Conservation (phyloP, 1,140 invertebrate species). For the Pollicipes pollicipes region DNA sequence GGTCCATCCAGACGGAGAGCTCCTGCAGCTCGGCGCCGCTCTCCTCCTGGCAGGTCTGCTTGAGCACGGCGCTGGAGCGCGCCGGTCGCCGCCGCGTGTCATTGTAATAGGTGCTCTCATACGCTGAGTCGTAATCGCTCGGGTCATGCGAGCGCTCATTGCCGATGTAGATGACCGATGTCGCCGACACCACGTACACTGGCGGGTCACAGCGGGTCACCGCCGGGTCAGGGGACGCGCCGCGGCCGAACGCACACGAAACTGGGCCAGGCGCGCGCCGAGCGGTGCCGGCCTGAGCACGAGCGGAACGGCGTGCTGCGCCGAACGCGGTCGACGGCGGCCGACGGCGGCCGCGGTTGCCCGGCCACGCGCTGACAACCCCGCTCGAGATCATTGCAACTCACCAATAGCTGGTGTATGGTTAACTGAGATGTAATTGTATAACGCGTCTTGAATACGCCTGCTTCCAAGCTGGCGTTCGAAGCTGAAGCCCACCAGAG, state of each 20-base stretch:
- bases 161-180: not conserved
- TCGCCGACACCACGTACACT: not conserved
- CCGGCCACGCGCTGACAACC: too few species aligned
- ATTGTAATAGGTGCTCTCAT: slow-evolving; percentile 17
- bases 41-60: slow-evolving; percentile 18
- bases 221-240: not conserved
- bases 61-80: slow-evolving; percentile 18
- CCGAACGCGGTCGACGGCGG: too few species aligned
- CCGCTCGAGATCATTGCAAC: too few species aligned
- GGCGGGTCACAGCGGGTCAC: slow-evolving; percentile 1
- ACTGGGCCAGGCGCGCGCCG: not conserved
- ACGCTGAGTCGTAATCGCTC: slow-evolving; percentile 15
- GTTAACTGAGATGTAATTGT: too few species aligned
- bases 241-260: not conserved
- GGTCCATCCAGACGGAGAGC: slow-evolving; percentile 6
- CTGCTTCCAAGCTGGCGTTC: too few species aligned
- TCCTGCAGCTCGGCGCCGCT: slow-evolving; percentile 17
- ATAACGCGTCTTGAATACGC: too few species aligned
- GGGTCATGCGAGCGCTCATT: not conserved
- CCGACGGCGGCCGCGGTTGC: too few species aligned
- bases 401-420: too few species aligned
- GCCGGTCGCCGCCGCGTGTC: slow-evolving; percentile 12
- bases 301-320: too few species aligned
- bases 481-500: too few species aligned
- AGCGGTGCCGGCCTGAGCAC: too few species aligned